These are phyloP conservation scores for Polyommatus icarus DNA, from an alignment of 2,888 invertebrate genomes.

Conservation along the genomic window DNA sequence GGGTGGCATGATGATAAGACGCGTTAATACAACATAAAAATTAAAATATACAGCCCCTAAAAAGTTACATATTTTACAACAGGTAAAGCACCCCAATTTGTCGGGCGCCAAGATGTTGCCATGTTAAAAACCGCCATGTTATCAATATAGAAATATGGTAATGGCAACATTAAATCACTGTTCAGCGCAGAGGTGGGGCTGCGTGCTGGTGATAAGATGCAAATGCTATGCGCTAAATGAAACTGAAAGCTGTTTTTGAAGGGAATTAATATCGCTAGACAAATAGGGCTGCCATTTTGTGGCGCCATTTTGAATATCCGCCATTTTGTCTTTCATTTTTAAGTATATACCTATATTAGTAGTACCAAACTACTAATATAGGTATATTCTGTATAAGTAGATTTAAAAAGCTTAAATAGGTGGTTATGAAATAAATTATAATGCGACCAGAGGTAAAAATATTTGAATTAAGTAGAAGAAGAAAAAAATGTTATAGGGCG, in stretches of 20 bases:
- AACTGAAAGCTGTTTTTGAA: slow-evolving; percentile 59
- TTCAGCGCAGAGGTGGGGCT: slow-evolving; percentile 41
- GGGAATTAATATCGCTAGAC: slow-evolving; percentile 62
- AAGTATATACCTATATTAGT: too few relatives aligned
- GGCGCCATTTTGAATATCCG: slow-evolving; percentile 25
- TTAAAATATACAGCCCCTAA: neutral
- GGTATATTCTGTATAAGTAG: too few relatives aligned
- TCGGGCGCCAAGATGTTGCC: neutral
- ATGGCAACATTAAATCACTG: slow-evolving; percentile 29
- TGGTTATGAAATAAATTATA: too few relatives aligned
- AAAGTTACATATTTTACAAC: neutral
- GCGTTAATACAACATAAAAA: neutral
- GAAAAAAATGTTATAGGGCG: neutral
- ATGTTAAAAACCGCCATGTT: neutral
- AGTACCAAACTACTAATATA: too few relatives aligned
- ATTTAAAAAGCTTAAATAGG: neutral
- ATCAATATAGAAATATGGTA: slow-evolving; percentile 28
- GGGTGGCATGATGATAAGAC: neutral
- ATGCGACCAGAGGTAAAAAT: too few relatives aligned
- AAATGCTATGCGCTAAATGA: slow-evolving; percentile 66
- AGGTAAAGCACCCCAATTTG: slow-evolving; percentile 4
- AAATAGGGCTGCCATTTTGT: slow-evolving; percentile 36
- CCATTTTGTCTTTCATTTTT: neutral
- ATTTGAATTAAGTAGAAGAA: too few relatives aligned
- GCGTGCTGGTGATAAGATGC: slow-evolving; percentile 70